phyloP scores from a whole-genome alignment of 2,797 vertebrate species.

The Myotis myotis region DNA sequence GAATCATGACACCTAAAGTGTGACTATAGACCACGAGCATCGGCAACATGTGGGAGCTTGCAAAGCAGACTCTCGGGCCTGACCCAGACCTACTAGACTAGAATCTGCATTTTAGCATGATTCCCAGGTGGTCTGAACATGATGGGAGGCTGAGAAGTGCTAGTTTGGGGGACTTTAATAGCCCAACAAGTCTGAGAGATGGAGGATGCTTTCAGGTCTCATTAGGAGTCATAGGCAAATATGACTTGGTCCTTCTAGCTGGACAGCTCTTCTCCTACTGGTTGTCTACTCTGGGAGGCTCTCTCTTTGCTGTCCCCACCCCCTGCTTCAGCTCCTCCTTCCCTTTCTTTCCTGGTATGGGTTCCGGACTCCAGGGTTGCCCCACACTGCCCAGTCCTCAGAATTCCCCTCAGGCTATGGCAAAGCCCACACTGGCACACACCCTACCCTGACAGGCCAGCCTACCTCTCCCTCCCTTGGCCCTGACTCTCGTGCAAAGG shows the following conservation, averaged over 20 bases:
- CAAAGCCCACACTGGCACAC: neutral
- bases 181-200: neutral
- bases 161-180: neutral
- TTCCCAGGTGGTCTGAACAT: neutral
- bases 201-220: neutral
- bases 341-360: too few species aligned
- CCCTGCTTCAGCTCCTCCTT: neutral
- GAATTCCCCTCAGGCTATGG: neutral
- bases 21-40: neutral
- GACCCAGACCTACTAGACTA: neutral
- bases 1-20: neutral
- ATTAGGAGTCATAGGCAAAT: neutral
- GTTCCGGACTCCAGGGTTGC: neutral
- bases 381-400: neutral
- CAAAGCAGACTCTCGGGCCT: neutral
- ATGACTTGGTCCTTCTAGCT: neutral
- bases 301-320: neutral
- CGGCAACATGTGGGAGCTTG: neutral
- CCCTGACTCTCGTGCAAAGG: neutral
- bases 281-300: neutral
- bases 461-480: neutral
- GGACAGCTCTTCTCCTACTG: neutral
- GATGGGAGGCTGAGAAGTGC: neutral
- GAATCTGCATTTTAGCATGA: neutral
- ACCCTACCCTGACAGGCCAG: too few species aligned